Evolutionary conservation across 1,140 invertebrate species (phyloP), one percentile per base, ranked within the genome.

Genomic region (Habropoda laboriosa): DNA sequence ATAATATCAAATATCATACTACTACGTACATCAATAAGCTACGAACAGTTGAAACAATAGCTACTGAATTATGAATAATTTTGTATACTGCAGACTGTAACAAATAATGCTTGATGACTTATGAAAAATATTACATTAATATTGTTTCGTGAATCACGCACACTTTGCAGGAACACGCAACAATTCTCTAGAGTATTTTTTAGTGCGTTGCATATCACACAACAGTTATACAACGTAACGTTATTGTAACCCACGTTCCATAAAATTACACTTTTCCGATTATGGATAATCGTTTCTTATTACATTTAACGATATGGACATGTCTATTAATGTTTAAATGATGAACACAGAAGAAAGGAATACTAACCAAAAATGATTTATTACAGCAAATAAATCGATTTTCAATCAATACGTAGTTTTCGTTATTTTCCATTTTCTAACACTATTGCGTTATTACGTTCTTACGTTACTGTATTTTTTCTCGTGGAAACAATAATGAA

Each of bases 221-320:
- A 51, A 12, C 24, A 74, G 51, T 76, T 68, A 16, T 32, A 57
- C 51, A 45, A 66, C 49, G 8, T 58, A 68, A 58, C 38, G 18
- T 58, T 58, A 45, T 4, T 38, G 24, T 32, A 60, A 27, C 21
- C 49, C 53, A n/a, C 16, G 24, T 70, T 77, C 53, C 32, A 49
- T 49, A 70, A 77, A 60, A 77, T 77, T 57, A 21, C 30, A 45
- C 40, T 70, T 47, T 60, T 60, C 53, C 55, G 55, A 71, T 60
- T 10, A 60, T 24, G n/a, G 49, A 30, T 45, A 55, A 77, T 47
- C 27, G 16, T 7, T 16, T 57, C 16, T 58, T 57, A 68, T 74
- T 74, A 74, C n/a, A 38, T 53, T 74, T 38, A 53, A 51, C 47
- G 18, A 58, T 30, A 30, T 6, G 38, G 1, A 57, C n/a, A n/a